Conservation (phyloP, 2,888 invertebrate genomes). For the Drosophila ezoana region DNA sequence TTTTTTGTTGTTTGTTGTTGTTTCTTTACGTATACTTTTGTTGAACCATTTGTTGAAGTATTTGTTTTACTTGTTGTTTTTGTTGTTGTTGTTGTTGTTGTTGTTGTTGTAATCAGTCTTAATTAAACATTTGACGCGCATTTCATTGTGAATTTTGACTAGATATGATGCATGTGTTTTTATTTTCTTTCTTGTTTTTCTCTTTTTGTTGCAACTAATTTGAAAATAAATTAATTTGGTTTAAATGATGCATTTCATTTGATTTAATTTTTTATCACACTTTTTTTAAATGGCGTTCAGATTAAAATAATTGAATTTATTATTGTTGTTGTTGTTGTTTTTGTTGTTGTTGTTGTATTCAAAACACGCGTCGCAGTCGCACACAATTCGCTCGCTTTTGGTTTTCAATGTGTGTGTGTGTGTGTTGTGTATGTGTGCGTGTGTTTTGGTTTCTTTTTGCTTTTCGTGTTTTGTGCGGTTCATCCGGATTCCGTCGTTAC, state of each 20-base stretch:
- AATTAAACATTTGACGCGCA: slow-evolving; percentile 63
- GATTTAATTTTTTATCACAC: slow-evolving; percentile 60
- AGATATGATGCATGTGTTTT: slow-evolving; percentile 74
- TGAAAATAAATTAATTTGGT: slow-evolving; percentile 30
- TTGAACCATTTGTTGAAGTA: slow-evolving; percentile 76
- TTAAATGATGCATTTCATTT: slow-evolving; percentile 31
- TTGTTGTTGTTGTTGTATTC: slow-evolving; percentile 40
- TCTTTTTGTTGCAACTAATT: slow-evolving; percentile 34
- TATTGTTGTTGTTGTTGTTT: slow-evolving; percentile 18
- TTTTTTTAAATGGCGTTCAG: slow-evolving; percentile 57
- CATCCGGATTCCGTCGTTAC: slow-evolving; percentile 83
- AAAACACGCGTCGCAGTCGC: slow-evolving; percentile 68
- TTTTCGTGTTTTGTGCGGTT: slow-evolving; percentile 46
- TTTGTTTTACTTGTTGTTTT: slow-evolving; percentile 63
- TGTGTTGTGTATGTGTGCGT: slow-evolving; percentile 25
- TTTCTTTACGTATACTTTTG: slow-evolving; percentile 84
- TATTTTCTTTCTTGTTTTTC: slow-evolving; percentile 25
- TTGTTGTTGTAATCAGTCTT: slow-evolving; percentile 75
- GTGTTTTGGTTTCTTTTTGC: slow-evolving; percentile 49
- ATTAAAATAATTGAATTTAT: slow-evolving; percentile 46
- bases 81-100: slow-evolving; percentile 47
- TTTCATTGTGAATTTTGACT: slow-evolving; percentile 74
- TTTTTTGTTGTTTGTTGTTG: slow-evolving; percentile 37
- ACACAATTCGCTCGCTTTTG: slow-evolving; percentile 61
- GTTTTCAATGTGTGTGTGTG: slow-evolving; percentile 31